Evolutionary conservation across 1,140 invertebrate genomes (phyloP).

Genomic region (Trypoxylus dichotomus): DNA sequence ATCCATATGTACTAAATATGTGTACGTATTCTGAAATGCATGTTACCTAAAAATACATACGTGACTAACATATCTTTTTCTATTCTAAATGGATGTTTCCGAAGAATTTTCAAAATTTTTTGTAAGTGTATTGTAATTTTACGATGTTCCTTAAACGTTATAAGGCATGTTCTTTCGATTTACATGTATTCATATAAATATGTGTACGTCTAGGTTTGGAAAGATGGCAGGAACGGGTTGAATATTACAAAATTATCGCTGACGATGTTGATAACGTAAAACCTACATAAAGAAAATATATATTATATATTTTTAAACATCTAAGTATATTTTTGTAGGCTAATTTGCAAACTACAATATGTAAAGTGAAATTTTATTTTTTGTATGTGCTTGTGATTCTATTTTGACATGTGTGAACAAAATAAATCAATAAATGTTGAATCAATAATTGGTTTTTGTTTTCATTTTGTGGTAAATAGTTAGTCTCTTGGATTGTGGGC

Average conservation of each 20-base stretch:
- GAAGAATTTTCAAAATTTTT: neutral
- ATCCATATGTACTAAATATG: neutral
- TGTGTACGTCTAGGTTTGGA: neutral
- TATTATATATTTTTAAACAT: slow-evolving; percentile 1
- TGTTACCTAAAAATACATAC: neutral
- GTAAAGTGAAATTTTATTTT: slow-evolving; percentile 10
- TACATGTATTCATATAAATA: neutral
- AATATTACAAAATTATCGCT: neutral
- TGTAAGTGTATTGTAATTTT: neutral
- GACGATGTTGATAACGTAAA: neutral
- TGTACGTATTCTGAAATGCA: neutral
- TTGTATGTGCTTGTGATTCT: slow-evolving; percentile 7
- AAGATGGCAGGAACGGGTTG: neutral
- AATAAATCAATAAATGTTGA: neutral
- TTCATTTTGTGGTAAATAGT: too few species aligned
- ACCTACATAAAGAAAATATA: neutral
- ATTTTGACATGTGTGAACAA: neutral
- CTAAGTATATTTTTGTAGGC: neutral
- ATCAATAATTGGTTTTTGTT: neutral
- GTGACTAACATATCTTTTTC: neutral
- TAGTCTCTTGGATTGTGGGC: too few species aligned
- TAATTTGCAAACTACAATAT: neutral
- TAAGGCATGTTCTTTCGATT: neutral
- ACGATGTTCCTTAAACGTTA: too few species aligned
- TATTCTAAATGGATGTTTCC: neutral